Base-by-base conservation (phyloP, 2,888 invertebrate species). In the Tachina lurida region DNA sequence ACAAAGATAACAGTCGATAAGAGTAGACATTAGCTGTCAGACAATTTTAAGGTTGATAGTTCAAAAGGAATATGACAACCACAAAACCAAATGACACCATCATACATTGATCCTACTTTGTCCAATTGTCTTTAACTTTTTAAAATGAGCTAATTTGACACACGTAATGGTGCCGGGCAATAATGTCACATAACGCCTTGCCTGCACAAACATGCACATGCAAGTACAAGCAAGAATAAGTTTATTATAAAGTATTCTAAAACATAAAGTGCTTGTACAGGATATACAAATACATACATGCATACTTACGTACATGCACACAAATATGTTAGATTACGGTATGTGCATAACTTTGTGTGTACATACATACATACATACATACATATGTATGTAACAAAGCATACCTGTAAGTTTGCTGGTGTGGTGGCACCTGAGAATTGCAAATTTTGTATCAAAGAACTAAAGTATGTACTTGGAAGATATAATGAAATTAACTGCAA, bases 141-240 rank as follows among this genome's bases (percentile, higher is more conserved):
- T 74, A 43, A 70, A 81, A 81, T 81, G 39, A 82, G 81, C 77
- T 85, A 81, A 85, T 82, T 85, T 85, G 76, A 82, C 85, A 82
- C 60, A 74, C 68, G 85, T 78, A 85, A 78, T 82, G 78, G 73
- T 54, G 73, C 41, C 54, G 73, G 77, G 73, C 60, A 70, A 60
- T 45, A 68, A 76, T 60, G 79, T 47, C 63, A 76, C 76, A 58
- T 41, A 56, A 56, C 63, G 56, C 43, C 62, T 49, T 31, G 43
- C 31, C n/a, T 43, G 31, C 31, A 19, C 9, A 13, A 4, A 5
- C 65, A 45, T 47, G 10, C 63, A 39, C 15, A 56, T 19, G 60
- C 52, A 73, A 8, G 47, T 22, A 47, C 12, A 52, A 41, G 41
- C 19, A n/a, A 39, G 12, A 49, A 52, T 43, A 47, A 67, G 4